Evolutionary conservation across 1,140 invertebrate species (phyloP), one percentile per base, ranked within the genome.

Genomic region (Holotrichia oblita): DNA sequence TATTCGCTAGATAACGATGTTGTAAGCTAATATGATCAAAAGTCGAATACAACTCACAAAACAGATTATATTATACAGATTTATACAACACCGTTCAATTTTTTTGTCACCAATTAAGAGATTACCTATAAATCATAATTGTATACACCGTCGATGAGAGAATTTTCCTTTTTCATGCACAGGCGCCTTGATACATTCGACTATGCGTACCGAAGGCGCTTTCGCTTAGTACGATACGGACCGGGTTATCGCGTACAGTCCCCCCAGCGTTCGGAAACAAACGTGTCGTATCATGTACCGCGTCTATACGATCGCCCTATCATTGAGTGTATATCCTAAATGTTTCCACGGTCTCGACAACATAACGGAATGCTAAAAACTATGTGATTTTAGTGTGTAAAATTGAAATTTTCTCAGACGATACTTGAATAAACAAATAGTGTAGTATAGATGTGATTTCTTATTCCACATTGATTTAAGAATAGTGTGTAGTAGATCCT

Each of bases 121-220:
- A 55, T 17, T 55, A 17, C 14, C 48, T n/a, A n/a, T 55, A 55
- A 55, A 55, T 55, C 17, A 12, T 55, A 55, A 55, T 55, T 17
- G 48, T 55, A 55, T 55, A n/a, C 14, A 17, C 48, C n/a, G 10
- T 6, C 17, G 48, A 55, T 0, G 48, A 55, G 14, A 55, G n/a
- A 55, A 55, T 20, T 55, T 17, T 17, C n/a, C n/a, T 48, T 48
- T 55, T 14, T 14, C 14, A 17, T 55, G 48, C 48, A 55, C 48
- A 55, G 48, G 48, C 48, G 48, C 48, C 48, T 17, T 55, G 48
- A 55, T 55, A 55, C 48, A 55, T 55, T 55, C 48, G 48, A 55
- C 48, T 55, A 14, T 55, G 48, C 48, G n/a, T 55, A 55, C 48
- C 48, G 12, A 17, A 14, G 14, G 48, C 6, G 48, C 48, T 55